Percentiles rank a stretch among this genome's conserved stretches.
Evolutionary conservation across 2,888 invertebrate species (phyloP).

Genomic region (Caenorhabditis sulstoni): DNA sequence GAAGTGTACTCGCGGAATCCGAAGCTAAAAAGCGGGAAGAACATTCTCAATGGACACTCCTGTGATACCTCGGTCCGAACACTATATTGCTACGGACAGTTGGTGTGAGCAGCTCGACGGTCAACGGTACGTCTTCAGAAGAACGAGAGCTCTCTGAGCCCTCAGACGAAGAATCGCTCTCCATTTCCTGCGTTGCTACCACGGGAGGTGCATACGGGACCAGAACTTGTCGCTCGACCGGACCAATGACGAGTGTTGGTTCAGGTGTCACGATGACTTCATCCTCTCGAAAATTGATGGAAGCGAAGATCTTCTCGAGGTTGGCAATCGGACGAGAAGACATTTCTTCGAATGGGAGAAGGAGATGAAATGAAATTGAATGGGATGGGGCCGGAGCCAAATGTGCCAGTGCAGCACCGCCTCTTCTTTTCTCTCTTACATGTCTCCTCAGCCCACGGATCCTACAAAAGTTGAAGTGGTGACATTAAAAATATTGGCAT

Average conservation of each 20-base stretch:
- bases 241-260: not conserved
- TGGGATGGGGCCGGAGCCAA: not conserved
- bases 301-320: conserved; percentile 21
- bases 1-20: too few relatives aligned
- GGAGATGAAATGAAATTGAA: not conserved
- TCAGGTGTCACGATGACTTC: conserved; percentile 26
- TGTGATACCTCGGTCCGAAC: conserved; percentile 10
- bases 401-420: not conserved
- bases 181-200: too few relatives aligned
- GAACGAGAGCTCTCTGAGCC: not conserved
- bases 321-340: conserved; percentile 33
- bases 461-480: too few relatives aligned
- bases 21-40: not conserved
- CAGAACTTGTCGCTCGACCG: too few relatives aligned
- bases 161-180: too few relatives aligned
- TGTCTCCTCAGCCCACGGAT: not conserved
- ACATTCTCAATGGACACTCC: conserved; percentile 5
- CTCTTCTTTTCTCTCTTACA: not conserved
- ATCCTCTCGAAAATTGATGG: conserved; percentile 19
- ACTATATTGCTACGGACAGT: not conserved
- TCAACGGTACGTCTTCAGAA: conserved; percentile 35
- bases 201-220: too few relatives aligned
- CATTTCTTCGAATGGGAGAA: not conserved
- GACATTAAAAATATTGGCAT: too few relatives aligned
- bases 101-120: conserved; percentile 22